phyloP scores from a whole-genome alignment of 2,113 vertebrate genomes.

The Atractosteus spatula region DNA sequence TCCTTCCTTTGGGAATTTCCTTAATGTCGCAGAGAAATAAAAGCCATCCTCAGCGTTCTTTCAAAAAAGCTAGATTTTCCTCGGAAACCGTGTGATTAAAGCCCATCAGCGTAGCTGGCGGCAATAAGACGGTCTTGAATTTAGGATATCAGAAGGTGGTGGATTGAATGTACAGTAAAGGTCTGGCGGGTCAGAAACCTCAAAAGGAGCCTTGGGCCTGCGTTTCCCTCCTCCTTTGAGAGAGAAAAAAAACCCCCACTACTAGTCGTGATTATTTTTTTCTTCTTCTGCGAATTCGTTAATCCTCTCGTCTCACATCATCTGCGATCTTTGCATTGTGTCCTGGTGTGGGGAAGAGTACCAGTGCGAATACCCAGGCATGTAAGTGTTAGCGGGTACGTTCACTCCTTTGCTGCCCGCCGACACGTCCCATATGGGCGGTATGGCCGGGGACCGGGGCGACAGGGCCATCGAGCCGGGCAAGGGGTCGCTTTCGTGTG shows the following conservation, averaged over 20 bases:
- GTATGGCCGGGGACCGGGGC: slow-evolving; percentile 91
- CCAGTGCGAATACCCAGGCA: slow-evolving; percentile 98
- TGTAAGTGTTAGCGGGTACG: slow-evolving; percentile 97
- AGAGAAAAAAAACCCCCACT: not conserved
- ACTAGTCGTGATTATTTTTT: not conserved
- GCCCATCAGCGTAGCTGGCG: slow-evolving; percentile 24
- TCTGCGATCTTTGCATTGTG: slow-evolving; percentile 97
- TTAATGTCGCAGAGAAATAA: slow-evolving; percentile 30
- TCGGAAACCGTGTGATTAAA: slow-evolving; percentile 4
- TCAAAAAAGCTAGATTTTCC: slow-evolving; percentile 19
- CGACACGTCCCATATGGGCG: slow-evolving; percentile 97
- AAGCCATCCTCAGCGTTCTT: slow-evolving; percentile 37
- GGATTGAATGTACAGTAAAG: slow-evolving; percentile 44
- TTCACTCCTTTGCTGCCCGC: slow-evolving; percentile 94
- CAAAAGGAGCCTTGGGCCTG: slow-evolving; percentile 43
- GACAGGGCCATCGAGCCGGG: slow-evolving; percentile 89
- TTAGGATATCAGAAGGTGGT: slow-evolving; percentile 49
- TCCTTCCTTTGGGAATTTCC: slow-evolving; percentile 49
- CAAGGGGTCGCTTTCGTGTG: slow-evolving; percentile 87
- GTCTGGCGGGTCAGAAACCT: slow-evolving; percentile 40
- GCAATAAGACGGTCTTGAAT: slow-evolving; percentile 41
- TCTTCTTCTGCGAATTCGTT: not conserved
- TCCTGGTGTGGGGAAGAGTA: slow-evolving; percentile 98
- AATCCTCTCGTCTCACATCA: slow-evolving; percentile 67
- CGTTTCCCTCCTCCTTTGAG: not conserved